Conservation (phyloP, 2,888 invertebrate genomes). For the Drosophila anomalata region DNA sequence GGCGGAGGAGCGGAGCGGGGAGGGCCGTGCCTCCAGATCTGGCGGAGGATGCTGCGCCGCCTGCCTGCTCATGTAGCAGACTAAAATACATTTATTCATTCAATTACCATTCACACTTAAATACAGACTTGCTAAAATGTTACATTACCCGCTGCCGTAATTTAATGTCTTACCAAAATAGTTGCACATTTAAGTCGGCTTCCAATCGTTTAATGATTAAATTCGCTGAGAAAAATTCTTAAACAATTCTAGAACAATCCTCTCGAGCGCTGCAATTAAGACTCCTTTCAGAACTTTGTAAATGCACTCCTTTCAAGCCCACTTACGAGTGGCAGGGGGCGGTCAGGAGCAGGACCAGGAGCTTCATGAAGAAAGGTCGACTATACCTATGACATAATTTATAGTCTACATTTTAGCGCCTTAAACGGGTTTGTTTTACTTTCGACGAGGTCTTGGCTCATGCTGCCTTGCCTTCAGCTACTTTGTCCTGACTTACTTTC, state of each 20-base stretch:
- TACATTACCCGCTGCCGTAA: neutral
- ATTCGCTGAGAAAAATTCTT: neutral
- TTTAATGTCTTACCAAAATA: neutral
- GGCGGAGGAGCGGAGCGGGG: neutral
- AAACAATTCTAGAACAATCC: slow-evolving; percentile 8
- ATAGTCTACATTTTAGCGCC: slow-evolving; percentile 58
- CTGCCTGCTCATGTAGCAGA: slow-evolving; percentile 20
- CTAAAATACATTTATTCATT: neutral
- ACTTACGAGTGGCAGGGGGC: slow-evolving; percentile 11
- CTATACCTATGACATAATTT: slow-evolving; percentile 51
- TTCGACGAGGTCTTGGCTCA: slow-evolving; percentile 13
- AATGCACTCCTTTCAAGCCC: slow-evolving; percentile 40
- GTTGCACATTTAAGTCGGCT: neutral
- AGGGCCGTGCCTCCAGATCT: slow-evolving; percentile 3
- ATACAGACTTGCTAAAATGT: slow-evolving; percentile 6
- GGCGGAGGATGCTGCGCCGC: slow-evolving; percentile 4
- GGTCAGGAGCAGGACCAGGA: slow-evolving; percentile 13
- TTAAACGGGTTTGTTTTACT: slow-evolving; percentile 34
- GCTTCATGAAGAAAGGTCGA: slow-evolving; percentile 21
- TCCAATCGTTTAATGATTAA: neutral
- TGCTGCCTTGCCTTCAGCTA: slow-evolving; percentile 47
- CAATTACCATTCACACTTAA: slow-evolving; percentile 5
- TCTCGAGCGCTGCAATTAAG: slow-evolving; percentile 28
- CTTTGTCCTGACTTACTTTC: slow-evolving; percentile 78
- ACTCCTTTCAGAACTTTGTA: slow-evolving; percentile 38